Evolutionary conservation across 2,113 vertebrate genomes (phyloP), one percentile per base, ranked within the genome.

Genomic region (Microcebus lehilahytsara): DNA sequence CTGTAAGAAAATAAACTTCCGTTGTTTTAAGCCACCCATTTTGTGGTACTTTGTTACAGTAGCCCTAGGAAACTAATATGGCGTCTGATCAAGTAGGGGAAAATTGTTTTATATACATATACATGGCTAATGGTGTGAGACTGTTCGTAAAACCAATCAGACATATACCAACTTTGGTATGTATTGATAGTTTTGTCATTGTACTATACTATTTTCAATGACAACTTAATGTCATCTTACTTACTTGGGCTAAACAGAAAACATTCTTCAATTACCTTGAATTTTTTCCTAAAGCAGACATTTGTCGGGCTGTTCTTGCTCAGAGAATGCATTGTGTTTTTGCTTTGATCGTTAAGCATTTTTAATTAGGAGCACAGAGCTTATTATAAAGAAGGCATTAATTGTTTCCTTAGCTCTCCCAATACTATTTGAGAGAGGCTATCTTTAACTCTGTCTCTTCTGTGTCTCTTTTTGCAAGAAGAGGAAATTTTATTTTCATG

Each of bases 341-440:
- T 96, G 79, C 53, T 89, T 78, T 85, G 17, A 25, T 64, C 58
- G 3, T 51, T 79, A 62, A 95, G 27, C 56, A 85, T 86, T 74
- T 96, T 94, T 80, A 74, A 90, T 96, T 87, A 79, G 37, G 22
- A 86, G 23, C 27, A 87, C 11, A 7, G 30, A 86, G 13, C 14
- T 79, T 96, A 96, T 51, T 89, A 75, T 16, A 95, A 51, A 96
- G 74, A 97, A 77, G 5, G 13, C 34, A 32, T 64, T 78, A 9
- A 77, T 71, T 66, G 53, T 25, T 93, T 64, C 69, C 27, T 20
- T 51, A 67, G 58, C 34, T 89, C 67, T 88, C 62, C 51, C 32
- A 74, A 16, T 67, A 77, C 42, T 66, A 66, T 66, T 56, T 72
- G 25, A 71, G 49, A 64, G 34, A 96, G 9, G 25, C 12, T 78